phyloP scores from a whole-genome alignment of 1,140 invertebrate species.

The Drosophila rhopaloa region DNA sequence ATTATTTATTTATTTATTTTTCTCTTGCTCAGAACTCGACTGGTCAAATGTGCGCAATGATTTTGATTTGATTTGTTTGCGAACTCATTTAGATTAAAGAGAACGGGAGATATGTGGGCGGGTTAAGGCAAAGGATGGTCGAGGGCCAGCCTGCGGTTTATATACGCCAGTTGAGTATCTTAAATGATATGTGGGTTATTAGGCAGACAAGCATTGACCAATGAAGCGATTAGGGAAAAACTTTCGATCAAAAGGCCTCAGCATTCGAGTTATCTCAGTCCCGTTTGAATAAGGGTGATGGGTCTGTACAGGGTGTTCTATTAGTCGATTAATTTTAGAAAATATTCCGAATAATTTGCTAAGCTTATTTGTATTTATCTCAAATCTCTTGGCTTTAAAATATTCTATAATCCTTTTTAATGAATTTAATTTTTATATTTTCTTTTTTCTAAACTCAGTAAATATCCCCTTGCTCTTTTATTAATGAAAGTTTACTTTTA shows the following conservation, averaged over 20 bases:
- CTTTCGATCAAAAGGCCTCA: slow-evolving; percentile 40
- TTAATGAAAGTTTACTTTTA: no score
- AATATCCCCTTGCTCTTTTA: no score
- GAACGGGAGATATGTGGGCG: slow-evolving; percentile 32
- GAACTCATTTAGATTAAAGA: slow-evolving; percentile 54
- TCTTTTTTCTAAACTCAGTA: no score
- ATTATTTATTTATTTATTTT: slow-evolving; percentile 75
- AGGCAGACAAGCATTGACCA: slow-evolving; percentile 31
- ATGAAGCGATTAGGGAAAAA: slow-evolving; percentile 65
- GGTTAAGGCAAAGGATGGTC: slow-evolving; percentile 6
- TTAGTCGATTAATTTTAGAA: background rate
- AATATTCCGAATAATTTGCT: no score
- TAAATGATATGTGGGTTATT: slow-evolving; percentile 65
- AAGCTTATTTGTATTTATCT: no score
- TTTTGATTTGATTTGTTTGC: slow-evolving; percentile 60
- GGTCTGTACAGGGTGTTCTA: slow-evolving; percentile 7
- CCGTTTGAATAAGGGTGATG: background rate
- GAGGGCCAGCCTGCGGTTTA: slow-evolving; percentile 13
- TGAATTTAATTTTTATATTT: no score
- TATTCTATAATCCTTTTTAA: no score
- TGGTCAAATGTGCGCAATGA: slow-evolving; percentile 30
- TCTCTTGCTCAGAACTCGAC: slow-evolving; percentile 9
- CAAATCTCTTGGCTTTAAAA: no score
- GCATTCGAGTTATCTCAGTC: slow-evolving; percentile 20
- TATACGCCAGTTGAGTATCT: slow-evolving; percentile 23